Conservation (phyloP, 2,797 vertebrate species). For the Notoglanidium macrostoma region DNA sequence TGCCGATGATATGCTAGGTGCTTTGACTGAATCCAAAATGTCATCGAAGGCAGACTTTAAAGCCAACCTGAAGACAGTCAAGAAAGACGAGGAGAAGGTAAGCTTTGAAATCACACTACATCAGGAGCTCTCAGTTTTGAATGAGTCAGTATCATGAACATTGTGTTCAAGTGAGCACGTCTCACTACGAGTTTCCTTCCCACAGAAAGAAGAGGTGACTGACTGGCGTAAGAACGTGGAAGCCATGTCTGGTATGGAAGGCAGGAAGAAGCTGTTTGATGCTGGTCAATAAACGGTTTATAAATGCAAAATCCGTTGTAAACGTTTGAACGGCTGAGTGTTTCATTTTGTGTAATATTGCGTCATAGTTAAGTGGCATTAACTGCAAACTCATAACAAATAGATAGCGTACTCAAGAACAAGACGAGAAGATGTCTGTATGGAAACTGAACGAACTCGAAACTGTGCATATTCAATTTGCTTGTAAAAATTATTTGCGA, state of each 20-base stretch:
- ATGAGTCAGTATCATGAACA: background rate
- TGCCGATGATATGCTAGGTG: constrained; percentile 63
- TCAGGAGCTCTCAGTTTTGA: background rate
- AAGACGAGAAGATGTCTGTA: constrained; percentile 21
- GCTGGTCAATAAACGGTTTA: constrained; percentile 48
- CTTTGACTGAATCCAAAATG: constrained; percentile 63
- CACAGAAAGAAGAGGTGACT: constrained; percentile 62
- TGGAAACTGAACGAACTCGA: constrained; percentile 24
- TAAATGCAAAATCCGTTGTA: background rate
- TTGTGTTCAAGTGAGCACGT: background rate
- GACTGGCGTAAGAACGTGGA: constrained; percentile 66
- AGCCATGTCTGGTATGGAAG: constrained; percentile 65
- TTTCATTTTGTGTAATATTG: constrained; percentile 3
- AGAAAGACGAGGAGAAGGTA: constrained; percentile 70
- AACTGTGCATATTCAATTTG: constrained; percentile 23
- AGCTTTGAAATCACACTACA: background rate
- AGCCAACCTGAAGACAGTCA: constrained; percentile 71
- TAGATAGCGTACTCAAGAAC: constrained; percentile 13
- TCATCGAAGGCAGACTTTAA: constrained; percentile 67
- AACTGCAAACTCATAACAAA: background rate
- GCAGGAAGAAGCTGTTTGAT: constrained; percentile 62
- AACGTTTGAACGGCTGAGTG: background rate
- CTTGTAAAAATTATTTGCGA: constrained; percentile 2
- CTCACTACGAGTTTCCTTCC: background rate
- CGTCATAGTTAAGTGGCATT: background rate